phyloP scores from a whole-genome alignment of 2,113 vertebrate genomes.

The Bostrychus sinensis region DNA sequence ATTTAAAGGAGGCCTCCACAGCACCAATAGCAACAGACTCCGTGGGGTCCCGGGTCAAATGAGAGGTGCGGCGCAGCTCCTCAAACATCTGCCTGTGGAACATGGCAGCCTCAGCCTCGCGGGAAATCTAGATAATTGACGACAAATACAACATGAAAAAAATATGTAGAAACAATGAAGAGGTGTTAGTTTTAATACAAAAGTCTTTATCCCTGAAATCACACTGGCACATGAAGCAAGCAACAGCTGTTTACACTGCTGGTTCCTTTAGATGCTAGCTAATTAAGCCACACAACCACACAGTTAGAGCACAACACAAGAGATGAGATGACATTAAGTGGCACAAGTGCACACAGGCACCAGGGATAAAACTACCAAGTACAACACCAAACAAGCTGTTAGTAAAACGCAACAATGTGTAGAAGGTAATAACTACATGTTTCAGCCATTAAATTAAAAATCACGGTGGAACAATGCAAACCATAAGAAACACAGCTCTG shows the following conservation, averaged over 20 bases:
- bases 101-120: constrained; percentile 97
- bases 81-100: constrained; percentile 98
- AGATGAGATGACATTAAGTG: constrained; percentile 58
- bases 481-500: neutral
- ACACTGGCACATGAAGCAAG: constrained; percentile 89
- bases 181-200: constrained; percentile 14
- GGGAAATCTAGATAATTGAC: constrained; percentile 85
- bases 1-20: constrained; percentile 98
- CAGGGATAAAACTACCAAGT: constrained; percentile 21
- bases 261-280: constrained; percentile 83
- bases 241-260: constrained; percentile 75
- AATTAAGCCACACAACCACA: constrained; percentile 83
- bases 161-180: constrained; percentile 11
- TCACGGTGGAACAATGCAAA: too few relatives aligned
- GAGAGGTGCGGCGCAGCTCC: constrained; percentile 91
- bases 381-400: constrained; percentile 40
- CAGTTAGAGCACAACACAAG: constrained; percentile 61
- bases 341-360: constrained; percentile 2
- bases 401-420: constrained; percentile 21
- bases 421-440: neutral
- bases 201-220: constrained; percentile 80
- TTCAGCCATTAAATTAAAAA: neutral
- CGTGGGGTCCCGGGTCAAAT: constrained; percentile 95
- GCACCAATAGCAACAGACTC: constrained; percentile 92
- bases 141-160: neutral